Evolutionary conservation across 2,113 vertebrate species (phyloP).

Genomic region (Pseudorasbora parva): DNA sequence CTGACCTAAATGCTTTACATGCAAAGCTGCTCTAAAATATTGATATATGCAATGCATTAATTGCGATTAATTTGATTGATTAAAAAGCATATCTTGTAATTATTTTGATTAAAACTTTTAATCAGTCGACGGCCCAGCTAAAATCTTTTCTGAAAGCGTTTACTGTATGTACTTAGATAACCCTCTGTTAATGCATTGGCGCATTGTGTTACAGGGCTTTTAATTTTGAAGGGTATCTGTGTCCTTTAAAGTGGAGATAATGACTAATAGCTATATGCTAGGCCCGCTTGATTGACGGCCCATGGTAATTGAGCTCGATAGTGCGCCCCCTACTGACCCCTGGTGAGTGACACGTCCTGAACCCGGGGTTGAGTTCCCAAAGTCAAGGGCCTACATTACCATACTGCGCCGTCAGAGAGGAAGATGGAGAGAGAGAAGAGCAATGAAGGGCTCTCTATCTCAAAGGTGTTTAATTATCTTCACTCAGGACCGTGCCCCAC

Average conservation of each 20-base stretch:
- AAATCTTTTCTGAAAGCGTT: constrained; percentile 20
- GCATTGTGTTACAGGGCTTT: background rate
- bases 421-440: constrained; percentile 50
- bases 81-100: constrained; percentile 13
- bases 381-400: constrained; percentile 49
- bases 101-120: background rate
- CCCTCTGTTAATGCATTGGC: background rate
- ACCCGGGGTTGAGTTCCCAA: constrained; percentile 49
- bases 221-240: constrained; percentile 44
- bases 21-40: background rate
- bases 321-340: constrained; percentile 53
- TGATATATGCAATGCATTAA: background rate
- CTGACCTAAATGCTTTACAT: background rate
- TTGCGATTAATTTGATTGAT: background rate
- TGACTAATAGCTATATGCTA: constrained; percentile 14
- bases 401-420: constrained; percentile 36
- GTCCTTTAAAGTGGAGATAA: constrained; percentile 44
- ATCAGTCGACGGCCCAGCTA: background rate
- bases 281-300: constrained; percentile 40
- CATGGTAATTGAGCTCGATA: constrained; percentile 45
- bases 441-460: constrained; percentile 66
- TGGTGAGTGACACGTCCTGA: constrained; percentile 54
- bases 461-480: constrained; percentile 77
- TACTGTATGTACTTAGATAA: constrained; percentile 13
- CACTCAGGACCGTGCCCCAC: constrained; percentile 72